Conservation (phyloP, 2,888 invertebrate species). For the Phalera bucephala region DNA sequence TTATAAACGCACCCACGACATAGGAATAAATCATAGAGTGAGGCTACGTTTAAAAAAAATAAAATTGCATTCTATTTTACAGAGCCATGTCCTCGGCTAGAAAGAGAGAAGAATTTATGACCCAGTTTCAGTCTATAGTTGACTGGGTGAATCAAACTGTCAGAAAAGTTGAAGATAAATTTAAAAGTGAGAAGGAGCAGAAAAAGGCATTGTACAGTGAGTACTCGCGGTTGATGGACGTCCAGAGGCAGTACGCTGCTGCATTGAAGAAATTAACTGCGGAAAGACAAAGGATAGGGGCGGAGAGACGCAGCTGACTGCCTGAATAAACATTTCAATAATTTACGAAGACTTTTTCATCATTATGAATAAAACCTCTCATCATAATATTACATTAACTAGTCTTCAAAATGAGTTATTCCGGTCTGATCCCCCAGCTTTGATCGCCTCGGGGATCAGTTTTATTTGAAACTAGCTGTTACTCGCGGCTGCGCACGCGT, state of each 20-base stretch:
- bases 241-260: constrained; percentile 73
- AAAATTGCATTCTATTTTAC: no score
- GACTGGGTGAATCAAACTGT: constrained; percentile 95
- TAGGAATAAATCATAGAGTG: no score
- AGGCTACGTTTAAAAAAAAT: no score
- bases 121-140: constrained; percentile 94
- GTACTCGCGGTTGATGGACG: constrained; percentile 66
- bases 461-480: no score
- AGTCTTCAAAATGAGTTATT: neutral
- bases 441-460: no score
- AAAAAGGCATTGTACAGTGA: constrained; percentile 62
- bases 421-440: no score
- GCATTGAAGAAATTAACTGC: constrained; percentile 68
- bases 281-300: constrained; percentile 55
- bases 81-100: constrained; percentile 92
- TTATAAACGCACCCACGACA: no score
- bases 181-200: constrained; percentile 60
- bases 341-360: constrained; percentile 9
- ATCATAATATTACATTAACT: constrained; percentile 15
- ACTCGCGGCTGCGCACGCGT: no score
- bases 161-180: constrained; percentile 86
- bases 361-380: no score
- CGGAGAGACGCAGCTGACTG: constrained; percentile 30
- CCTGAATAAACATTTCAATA: constrained; percentile 5
- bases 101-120: constrained; percentile 94